Percentiles rank a stretch among this genome's conserved stretches.
Evolutionary conservation across 1,140 invertebrate species (phyloP).

Genomic region (Plectrocnemia conspersa): DNA sequence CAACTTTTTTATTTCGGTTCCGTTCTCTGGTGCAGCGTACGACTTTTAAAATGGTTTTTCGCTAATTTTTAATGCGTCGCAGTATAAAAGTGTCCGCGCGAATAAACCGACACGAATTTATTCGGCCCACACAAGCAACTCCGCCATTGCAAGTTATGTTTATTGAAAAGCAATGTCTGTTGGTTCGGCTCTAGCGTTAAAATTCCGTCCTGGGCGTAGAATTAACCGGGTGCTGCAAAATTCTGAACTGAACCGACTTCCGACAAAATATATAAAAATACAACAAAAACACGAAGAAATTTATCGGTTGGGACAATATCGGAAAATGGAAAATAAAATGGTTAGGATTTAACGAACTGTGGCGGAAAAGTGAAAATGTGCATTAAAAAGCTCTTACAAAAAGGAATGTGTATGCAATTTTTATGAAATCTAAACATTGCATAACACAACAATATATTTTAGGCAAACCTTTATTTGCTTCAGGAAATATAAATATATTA

Average conservation of each 20-base stretch:
- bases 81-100: background rate
- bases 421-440: too few species aligned
- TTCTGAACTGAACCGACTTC: slow-evolving; percentile 22
- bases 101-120: slow-evolving; percentile 27
- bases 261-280: slow-evolving; percentile 23
- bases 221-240: too few species aligned
- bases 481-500: too few species aligned
- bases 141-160: slow-evolving; percentile 29
- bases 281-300: too few species aligned
- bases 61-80: slow-evolving; percentile 4
- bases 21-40: background rate
- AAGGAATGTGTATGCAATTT: too few species aligned
- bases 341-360: too few species aligned
- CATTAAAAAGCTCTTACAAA: too few species aligned
- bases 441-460: too few species aligned
- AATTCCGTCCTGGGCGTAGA: slow-evolving; percentile 19
- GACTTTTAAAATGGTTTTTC: background rate
- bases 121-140: too few species aligned
- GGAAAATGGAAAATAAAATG: too few species aligned
- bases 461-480: too few species aligned
- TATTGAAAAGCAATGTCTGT: slow-evolving; percentile 34
- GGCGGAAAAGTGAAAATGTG: too few species aligned
- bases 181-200: slow-evolving; percentile 20
- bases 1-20: background rate
- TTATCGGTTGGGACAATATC: slow-evolving; percentile 6